Base-by-base conservation (phyloP, 2,113 vertebrate species). In the Cyprinus carpio region DNA sequence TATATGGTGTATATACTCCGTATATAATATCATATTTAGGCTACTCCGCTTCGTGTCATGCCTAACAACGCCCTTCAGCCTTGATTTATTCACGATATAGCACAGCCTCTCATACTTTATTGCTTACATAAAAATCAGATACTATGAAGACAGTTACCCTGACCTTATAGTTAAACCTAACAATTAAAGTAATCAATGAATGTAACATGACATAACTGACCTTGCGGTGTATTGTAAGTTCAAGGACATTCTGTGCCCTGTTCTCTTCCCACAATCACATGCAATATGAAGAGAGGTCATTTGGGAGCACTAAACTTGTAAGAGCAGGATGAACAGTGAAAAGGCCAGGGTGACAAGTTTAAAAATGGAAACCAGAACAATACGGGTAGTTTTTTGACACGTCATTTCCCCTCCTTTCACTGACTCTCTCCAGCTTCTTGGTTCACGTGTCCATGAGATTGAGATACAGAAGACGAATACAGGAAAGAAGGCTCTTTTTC, bases 301-400 rank as follows among this genome's bases (percentile, higher is more conserved):
- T 25, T 77, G 51, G 75, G 75, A 54, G 75, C 10, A 13, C 29
- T 54, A 58, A 62, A 31, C 43, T 40, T 18, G 13, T 15, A 71
- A 54, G 31, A 79, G 69, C 64, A 13, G 43, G 23, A 74, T 27
- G 49, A 74, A 54, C 81, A 60, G 4, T 40, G 27, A 71, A 80
- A 79, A 76, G 75, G 16, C 49, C 16, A 76, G 49, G n/a, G 75
- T 84, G 49, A 13, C 12, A 8, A 11, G 7, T 71, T 46, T 75
- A 83, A 86, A 82, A 83, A 54, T 29, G 56, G 40, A 81, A 81
- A 58, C 1, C 18, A 54, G 29, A 82, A 86, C 67, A 86, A 82
- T 67, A n/a, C 4, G 15, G 23, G 25, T 0, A 46, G 6, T 62
- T 69, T 49, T 62, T 20, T 72, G 54, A 79, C 43, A 71, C 0